Conservation (phyloP, 1,140 invertebrate genomes). For the Stegodyphus dumicola region DNA sequence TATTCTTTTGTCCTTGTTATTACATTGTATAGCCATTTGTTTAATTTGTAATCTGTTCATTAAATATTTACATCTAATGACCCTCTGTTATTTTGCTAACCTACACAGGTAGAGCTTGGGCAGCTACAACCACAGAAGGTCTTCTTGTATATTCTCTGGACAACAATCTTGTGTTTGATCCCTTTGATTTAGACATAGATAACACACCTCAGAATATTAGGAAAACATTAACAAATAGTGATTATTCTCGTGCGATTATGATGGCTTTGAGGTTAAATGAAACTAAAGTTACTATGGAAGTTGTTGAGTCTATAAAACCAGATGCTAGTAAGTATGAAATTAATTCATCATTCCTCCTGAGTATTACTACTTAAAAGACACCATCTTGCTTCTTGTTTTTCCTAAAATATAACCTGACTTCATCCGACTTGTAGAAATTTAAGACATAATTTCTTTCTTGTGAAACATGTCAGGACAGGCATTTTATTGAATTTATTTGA, state of each 20-base stretch:
- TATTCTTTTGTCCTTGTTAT: too few species aligned
- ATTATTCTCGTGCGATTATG: slow-evolving; percentile 81
- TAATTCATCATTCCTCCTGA: not conserved
- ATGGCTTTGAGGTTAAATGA: slow-evolving; percentile 91
- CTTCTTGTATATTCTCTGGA: slow-evolving; percentile 91
- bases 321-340: slow-evolving; percentile 31
- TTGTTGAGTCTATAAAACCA: slow-evolving; percentile 79
- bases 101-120: slow-evolving; percentile 82
- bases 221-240: slow-evolving; percentile 74
- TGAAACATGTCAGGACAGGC: not conserved
- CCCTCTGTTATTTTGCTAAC: too few species aligned
- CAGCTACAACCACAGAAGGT: slow-evolving; percentile 93
- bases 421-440: not conserved
- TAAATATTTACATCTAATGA: too few species aligned
- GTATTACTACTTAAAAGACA: not conserved
- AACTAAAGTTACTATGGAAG: slow-evolving; percentile 79
- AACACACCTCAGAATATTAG: slow-evolving; percentile 79
- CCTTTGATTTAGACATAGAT: slow-evolving; percentile 82
- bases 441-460: not conserved
- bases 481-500: too few species aligned
- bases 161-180: slow-evolving; percentile 81
- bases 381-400: not conserved
- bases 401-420: not conserved
- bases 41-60: too few species aligned
- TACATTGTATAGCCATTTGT: too few species aligned